Evolutionary conservation across 2,888 invertebrate species (phyloP).

Genomic region (Agrochola lota): DNA sequence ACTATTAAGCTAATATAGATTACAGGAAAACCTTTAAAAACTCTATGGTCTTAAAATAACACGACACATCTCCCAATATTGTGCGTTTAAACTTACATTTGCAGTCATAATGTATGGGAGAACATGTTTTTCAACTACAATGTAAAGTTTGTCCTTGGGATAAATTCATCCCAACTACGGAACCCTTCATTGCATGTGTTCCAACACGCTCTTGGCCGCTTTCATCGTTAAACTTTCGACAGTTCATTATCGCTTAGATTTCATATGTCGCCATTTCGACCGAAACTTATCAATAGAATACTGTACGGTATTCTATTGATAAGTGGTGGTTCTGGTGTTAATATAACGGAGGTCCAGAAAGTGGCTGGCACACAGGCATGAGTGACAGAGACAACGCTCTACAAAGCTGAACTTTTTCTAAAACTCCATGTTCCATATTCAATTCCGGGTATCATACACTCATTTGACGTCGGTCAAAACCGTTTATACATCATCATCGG

Average conservation of each 20-base stretch:
- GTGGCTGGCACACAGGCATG: neutral
- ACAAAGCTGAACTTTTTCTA: neutral
- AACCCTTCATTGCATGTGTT: too few relatives aligned
- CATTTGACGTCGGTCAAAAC: constrained; percentile 16
- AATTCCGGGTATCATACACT: neutral
- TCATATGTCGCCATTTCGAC: constrained; percentile 8
- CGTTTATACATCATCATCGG: constrained; percentile 14
- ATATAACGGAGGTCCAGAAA: neutral
- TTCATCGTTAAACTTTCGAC: constrained; percentile 34
- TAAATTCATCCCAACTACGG: too few relatives aligned
- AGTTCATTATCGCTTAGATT: constrained; percentile 4
- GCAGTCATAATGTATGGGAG: too few relatives aligned
- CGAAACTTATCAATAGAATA: constrained; percentile 15
- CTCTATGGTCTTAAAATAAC: too few relatives aligned
- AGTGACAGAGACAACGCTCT: neutral
- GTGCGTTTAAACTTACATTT: too few relatives aligned
- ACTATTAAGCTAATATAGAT: too few relatives aligned
- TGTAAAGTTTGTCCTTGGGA: too few relatives aligned
- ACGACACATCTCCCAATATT: too few relatives aligned
- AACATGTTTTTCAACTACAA: too few relatives aligned
- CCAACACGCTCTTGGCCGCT: neutral
- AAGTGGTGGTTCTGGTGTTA: too few relatives aligned
- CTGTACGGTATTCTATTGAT: neutral
- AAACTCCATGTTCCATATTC: neutral
- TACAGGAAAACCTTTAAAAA: too few relatives aligned